Conservation (phyloP, 2,797 vertebrate species). For the Bryconaethiops microstoma region DNA sequence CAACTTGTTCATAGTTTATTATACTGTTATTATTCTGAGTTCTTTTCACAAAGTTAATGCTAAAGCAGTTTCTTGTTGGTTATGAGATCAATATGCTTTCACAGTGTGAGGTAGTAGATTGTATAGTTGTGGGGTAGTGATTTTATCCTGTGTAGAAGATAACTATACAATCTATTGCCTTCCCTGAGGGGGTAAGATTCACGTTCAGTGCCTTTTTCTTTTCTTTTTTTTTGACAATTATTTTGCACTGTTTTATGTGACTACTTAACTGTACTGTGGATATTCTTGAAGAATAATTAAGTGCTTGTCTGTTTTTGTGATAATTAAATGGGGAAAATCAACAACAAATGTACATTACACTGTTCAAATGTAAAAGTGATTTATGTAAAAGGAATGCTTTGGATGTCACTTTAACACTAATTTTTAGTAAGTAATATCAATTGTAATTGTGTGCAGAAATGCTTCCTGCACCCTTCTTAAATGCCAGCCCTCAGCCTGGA, state of each 20-base stretch:
- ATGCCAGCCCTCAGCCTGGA: slow-evolving; percentile 22
- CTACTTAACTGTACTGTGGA: background rate
- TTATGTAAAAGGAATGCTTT: too few species aligned
- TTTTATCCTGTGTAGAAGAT: slow-evolving; percentile 94
- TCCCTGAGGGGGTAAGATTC: slow-evolving; percentile 85
- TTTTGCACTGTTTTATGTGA: background rate
- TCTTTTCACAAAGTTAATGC: background rate
- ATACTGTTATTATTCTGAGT: background rate
- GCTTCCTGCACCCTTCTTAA: background rate
- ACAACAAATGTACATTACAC: too few species aligned
- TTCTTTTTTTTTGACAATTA: background rate
- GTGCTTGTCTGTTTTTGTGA: background rate
- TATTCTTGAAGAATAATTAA: background rate
- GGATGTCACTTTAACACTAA: too few species aligned
- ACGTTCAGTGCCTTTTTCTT: background rate
- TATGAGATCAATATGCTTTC: slow-evolving; percentile 70
- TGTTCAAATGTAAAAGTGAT: background rate
- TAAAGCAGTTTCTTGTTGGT: background rate
- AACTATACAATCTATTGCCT: slow-evolving; percentile 99
- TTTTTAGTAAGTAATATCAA: too few species aligned
- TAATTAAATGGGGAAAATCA: background rate
- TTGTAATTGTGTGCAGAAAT: background rate
- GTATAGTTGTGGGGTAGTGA: slow-evolving; percentile 96
- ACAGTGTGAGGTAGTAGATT: slow-evolving; percentile 98
- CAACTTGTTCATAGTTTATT: too few species aligned